Base-by-base conservation (phyloP, 2,888 invertebrate species). In the Anorthoa munda region DNA sequence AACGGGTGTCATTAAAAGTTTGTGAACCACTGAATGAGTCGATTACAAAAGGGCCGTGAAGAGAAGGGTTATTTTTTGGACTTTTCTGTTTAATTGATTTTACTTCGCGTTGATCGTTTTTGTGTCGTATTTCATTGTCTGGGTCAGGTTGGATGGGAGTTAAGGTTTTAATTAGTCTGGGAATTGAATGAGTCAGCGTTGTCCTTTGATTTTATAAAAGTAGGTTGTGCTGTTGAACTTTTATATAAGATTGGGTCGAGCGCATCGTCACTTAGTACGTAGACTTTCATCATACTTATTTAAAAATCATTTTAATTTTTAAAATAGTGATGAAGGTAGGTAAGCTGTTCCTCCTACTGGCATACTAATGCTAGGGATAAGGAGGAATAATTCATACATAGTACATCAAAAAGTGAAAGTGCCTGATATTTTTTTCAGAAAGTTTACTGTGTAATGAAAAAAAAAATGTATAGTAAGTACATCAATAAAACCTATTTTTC, bases 11-110 rank as follows among this genome's bases (percentile, higher is more conserved):
- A n/a, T n/a, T 13, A 5, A 60, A 60, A 60, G 45, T 60, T 60
- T 60, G 21, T 21, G 60, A 45, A 9, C 21, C 60, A 15, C 39
- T 21, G 45, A 9, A 15, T 85, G 76, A 85, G 66, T 82, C 79
- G 83, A 85, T 86, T 87, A 86, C 80, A 80, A 86, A 88, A 83
- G 84, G 78, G 68, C 87, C 84, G 79, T 78, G 77, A 70, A 76
- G 75, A 72, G 76, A 71, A 77, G 77, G 80, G 75, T 67, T 77
- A 73, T 70, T 82, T 86, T 85, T 86, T 77, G 31, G 70, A 59
- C 58, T 78, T 76, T 68, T 23, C 48, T 73, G 61, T 76, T 87
- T 81, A 85, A 86, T 87, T 81, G 87, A 85, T 86, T 85, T 83
- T 66, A 71, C 65, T 77, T 74, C 59, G 45, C 46, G 63, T 65